Evolutionary conservation across 2,888 invertebrate genomes (phyloP), one percentile per base, ranked within the genome.

Genomic region (Unio delphinus): DNA sequence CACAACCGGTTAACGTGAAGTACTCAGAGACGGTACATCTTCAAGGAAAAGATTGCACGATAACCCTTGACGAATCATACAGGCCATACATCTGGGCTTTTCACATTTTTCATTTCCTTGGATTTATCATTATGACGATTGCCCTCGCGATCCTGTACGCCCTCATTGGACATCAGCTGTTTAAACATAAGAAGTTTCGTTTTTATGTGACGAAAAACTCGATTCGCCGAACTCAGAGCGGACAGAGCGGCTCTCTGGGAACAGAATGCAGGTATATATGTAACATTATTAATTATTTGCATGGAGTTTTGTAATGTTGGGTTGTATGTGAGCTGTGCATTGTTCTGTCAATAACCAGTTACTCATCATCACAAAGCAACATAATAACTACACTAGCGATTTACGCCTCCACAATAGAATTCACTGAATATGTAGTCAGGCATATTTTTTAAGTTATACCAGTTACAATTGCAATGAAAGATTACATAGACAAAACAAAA

Each of bases 1-100:
- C 80, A 3, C 72, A 81, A 56, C 70, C 79, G 17, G 79, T 81
- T 0, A 72, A 78, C 15, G 73, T 77, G 8, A 73, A 70, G n/a
- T 28, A 67, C 3, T 78, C 82, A 1, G 73, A 63, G 26, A 59
- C 73, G 11, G 20, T 69, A 0, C 63, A 59, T 4, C 58, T 80
- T 0, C 23, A 62, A 0, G 86, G 84, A 0, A 75, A 74, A 17
- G 84, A 85, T 69, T 86, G 86, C 61, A 82, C 84, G 28, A 79
- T 79, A 7, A 71, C 75, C 17, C 77, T 83, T 67, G 68, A 68
- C 7, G 72, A 80, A 23, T 70, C 64, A 0, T 76, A 73, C 56
- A 76, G 79, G n/a, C n/a, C 76, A 0, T 80, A 80, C 63, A 79
- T 81, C 1, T 76, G 81, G 62, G 61, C 79, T 8, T 85, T 80